Conservation (phyloP, 2,113 vertebrate species). For the Mystacornis crossleyi region DNA sequence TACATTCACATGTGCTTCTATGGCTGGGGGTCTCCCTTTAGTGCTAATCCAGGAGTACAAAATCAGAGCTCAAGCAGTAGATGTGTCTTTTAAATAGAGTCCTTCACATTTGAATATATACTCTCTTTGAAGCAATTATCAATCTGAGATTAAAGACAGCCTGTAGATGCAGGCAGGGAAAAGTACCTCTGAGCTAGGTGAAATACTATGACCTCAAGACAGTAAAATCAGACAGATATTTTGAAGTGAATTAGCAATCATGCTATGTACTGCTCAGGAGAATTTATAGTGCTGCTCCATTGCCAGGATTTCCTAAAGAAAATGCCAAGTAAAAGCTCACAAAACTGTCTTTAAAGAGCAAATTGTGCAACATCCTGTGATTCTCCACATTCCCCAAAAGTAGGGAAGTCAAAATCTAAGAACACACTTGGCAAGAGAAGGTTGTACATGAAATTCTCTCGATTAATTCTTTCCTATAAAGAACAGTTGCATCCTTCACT, state of each 20-base stretch:
- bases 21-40: background rate
- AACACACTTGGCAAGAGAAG: background rate
- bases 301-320: background rate
- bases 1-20: background rate
- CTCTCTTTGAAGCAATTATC: background rate
- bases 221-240: background rate
- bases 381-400: background rate
- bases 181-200: background rate
- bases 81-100: background rate
- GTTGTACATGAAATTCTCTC: background rate
- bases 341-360: background rate
- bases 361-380: background rate
- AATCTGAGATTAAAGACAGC: background rate
- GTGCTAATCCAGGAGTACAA: background rate
- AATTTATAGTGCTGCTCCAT: background rate
- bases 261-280: background rate
- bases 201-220: background rate
- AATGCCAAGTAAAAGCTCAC: background rate
- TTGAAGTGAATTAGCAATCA: background rate
- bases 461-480: background rate
- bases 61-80: background rate
- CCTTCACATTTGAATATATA: background rate
- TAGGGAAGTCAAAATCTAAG: background rate
- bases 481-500: background rate
- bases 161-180: background rate